A percentile compares a stretch with the other conserved stretches of the same genome.
These are phyloP conservation scores for Lamproptera curius DNA, from an alignment of 2,888 invertebrate species.

Conservation along the genomic window DNA sequence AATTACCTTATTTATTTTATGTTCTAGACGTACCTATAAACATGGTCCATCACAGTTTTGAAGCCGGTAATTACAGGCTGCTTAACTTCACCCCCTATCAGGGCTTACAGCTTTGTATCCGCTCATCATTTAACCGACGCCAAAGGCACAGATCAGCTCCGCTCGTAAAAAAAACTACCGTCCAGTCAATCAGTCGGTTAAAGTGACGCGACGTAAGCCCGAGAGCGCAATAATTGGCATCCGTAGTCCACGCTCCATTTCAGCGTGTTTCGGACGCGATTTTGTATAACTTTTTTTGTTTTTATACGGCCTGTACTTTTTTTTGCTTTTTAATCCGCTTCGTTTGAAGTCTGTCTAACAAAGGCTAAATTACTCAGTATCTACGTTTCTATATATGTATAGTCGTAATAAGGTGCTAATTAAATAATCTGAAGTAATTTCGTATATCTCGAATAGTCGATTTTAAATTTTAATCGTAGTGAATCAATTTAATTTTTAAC, in stretches of 20 bases:
- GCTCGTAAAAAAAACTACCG: slow-evolving; percentile 9
- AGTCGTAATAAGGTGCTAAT: no score
- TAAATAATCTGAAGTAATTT: no score
- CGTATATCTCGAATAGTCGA: no score
- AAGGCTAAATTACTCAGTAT: slow-evolving; percentile 16
- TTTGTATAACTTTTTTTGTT: slow-evolving; percentile 1
- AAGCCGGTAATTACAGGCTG: not conserved
- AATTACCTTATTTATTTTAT: no score
- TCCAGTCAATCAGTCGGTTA: slow-evolving; percentile 21
- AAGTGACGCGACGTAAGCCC: slow-evolving; percentile 29
- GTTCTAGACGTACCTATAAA: no score
- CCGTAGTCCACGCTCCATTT: slow-evolving; percentile 41
- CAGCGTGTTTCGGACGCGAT: slow-evolving; percentile 14
- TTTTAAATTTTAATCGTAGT: no score
- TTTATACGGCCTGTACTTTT: not conserved
- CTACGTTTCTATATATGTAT: no score
- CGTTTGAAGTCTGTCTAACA: slow-evolving; percentile 19
- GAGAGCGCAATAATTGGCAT: slow-evolving; percentile 59
- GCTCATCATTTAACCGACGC: no score
- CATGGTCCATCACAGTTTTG: no score
- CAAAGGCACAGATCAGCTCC: not conserved
- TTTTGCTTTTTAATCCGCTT: slow-evolving; percentile 13
- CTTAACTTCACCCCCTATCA: not conserved
- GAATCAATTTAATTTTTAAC: no score
- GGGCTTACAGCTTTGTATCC: no score